Evolutionary conservation across 2,888 invertebrate species (phyloP), one percentile per base, ranked within the genome.

Genomic region (Drosophila quinaria): DNA sequence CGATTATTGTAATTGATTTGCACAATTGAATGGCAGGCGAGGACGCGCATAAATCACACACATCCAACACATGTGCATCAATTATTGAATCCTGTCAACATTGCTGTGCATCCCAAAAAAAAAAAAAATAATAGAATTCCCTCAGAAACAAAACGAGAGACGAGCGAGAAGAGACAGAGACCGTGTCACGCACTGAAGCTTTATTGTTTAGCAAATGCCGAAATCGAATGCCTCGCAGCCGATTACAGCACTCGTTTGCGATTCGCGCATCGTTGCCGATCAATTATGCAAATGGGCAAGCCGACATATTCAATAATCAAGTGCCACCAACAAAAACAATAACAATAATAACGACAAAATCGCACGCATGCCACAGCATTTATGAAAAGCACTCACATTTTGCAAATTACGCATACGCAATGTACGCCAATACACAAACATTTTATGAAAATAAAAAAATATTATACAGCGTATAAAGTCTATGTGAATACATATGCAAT

Each of bases 1-100:
- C 86, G 88, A 83, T 87, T 85, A 85, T 85, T 88, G 81, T 87
- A 88, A 86, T 86, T 86, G 89, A 86, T 88, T 88, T 87, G 81
- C 78, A 80, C 87, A 87, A 83, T 87, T 88, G 85, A 81, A 83
- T 72, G 81, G 70, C 71, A 79, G 85, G 79, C 87, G 87, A 81
- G 87, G 74, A 84, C 79, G 62, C 74, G 77, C 87, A 83, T 83
- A 83, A 87, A 83, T 83, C 83, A 87, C 68, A 78, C 63, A 61
- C 59, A 61, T 29, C 47, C 70, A 61, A 25, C 59, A 70, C 62
- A 74, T 74, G 71, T 74, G 82, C 88, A 85, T 87, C 85, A 85
- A 87, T 87, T 77, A 77, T 77, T 78, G 60, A 77, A 60, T 66
- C 58, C 62, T 78, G 74, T 51, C 61, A 64, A 29, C 72, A 60